Conservation (phyloP, 2,113 vertebrate genomes). For the Coryphaenoides rupestris region DNA sequence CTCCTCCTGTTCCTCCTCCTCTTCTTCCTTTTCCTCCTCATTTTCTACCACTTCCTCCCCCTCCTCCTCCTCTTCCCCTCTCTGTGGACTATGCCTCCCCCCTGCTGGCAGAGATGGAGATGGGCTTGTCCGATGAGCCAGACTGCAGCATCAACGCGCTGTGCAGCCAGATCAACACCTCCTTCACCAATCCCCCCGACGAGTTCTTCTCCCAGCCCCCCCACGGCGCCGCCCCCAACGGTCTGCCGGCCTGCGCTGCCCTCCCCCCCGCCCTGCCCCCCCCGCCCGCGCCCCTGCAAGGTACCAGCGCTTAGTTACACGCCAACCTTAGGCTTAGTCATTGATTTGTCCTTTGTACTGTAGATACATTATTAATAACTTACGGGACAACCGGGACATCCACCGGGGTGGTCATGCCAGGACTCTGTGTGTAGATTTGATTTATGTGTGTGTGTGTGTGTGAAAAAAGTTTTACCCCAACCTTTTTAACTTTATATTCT, state of each 20-base stretch:
- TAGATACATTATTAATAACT: no score
- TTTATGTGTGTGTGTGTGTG: no score
- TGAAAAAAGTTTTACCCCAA: no score
- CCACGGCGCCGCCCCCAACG: slow-evolving; percentile 45
- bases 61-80: slow-evolving; percentile 5
- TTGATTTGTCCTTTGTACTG: background rate
- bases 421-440: no score
- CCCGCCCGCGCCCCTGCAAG: slow-evolving; percentile 63
- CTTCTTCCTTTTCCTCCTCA: no score
- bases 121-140: slow-evolving; percentile 67
- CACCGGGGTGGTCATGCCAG: no score
- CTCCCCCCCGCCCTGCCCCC: slow-evolving; percentile 59
- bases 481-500: no score
- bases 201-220: slow-evolving; percentile 68
- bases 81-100: slow-evolving; percentile 21
- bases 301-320: no score
- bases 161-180: slow-evolving; percentile 83
- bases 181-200: slow-evolving; percentile 75
- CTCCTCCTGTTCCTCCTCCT: background rate
- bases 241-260: slow-evolving; percentile 49
- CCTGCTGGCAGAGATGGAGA: slow-evolving; percentile 76
- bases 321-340: no score
- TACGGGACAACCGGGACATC: no score
- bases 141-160: slow-evolving; percentile 80
- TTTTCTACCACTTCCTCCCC: background rate